Percentiles rank a stretch among this genome's conserved stretches.
Conservation (phyloP, 2,797 vertebrate genomes). For the Hydrocynus forskahlii region DNA sequence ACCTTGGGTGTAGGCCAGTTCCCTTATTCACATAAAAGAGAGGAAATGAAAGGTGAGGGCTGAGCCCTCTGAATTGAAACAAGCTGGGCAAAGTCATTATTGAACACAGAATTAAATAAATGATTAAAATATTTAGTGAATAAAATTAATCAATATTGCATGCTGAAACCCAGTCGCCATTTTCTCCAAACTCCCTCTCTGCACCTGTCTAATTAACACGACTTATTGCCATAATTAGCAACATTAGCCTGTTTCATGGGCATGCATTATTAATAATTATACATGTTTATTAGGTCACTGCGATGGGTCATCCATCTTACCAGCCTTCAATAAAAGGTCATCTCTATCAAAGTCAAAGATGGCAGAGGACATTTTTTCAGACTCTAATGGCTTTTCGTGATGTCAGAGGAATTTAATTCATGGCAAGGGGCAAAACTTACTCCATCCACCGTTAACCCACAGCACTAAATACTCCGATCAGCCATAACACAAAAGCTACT, state of each 20-base stretch:
- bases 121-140: slow-evolving; percentile 36
- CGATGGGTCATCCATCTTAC: slow-evolving; percentile 47
- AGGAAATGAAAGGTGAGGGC: neutral
- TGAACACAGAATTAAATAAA: slow-evolving; percentile 29
- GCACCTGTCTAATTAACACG: slow-evolving; percentile 58
- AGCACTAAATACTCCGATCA: neutral
- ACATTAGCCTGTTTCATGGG: slow-evolving; percentile 50
- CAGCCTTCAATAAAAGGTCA: slow-evolving; percentile 52
- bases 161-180: neutral
- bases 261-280: slow-evolving; percentile 58
- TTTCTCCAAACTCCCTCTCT: slow-evolving; percentile 31
- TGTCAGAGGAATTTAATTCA: slow-evolving; percentile 31
- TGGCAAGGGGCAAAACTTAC: neutral
- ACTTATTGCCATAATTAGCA: slow-evolving; percentile 56
- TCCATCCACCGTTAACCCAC: neutral
- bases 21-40: slow-evolving; percentile 29
- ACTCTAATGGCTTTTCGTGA: slow-evolving; percentile 2
- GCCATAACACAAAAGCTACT: too few species aligned
- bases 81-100: slow-evolving; percentile 22
- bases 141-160: slow-evolving; percentile 30
- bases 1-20: slow-evolving; percentile 22
- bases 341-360: slow-evolving; percentile 44
- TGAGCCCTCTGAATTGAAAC: neutral
- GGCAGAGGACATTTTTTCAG: neutral
- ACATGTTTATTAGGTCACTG: slow-evolving; percentile 54